Conservation (phyloP, 2,113 vertebrate genomes). For the Salvator merianae region DNA sequence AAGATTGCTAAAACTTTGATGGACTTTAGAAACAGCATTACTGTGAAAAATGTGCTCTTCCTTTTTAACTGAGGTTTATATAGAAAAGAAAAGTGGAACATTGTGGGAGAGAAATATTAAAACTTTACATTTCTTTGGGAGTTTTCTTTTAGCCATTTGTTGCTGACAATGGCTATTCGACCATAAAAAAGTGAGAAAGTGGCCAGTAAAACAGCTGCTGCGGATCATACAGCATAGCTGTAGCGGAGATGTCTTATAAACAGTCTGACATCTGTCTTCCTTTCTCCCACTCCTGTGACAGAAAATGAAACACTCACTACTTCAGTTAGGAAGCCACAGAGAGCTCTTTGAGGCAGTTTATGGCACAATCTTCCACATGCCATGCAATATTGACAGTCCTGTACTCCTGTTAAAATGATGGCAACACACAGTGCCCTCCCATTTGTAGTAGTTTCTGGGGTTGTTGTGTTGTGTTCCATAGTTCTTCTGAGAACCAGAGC, state of each 20-base stretch:
- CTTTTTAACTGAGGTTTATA: background rate
- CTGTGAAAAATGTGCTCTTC: background rate
- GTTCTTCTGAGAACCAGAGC: too few species aligned
- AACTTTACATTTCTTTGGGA: background rate
- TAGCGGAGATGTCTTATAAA: constrained; percentile 12
- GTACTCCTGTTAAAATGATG: background rate
- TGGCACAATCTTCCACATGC: background rate
- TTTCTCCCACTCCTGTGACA: constrained; percentile 30
- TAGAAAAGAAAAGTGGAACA: background rate
- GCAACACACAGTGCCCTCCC: background rate
- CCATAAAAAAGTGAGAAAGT: constrained; percentile 16
- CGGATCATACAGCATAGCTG: constrained; percentile 24
- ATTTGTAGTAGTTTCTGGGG: too few species aligned
- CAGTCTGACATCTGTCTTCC: constrained; percentile 6
- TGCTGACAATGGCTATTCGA: background rate
- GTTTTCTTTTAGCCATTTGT: background rate
- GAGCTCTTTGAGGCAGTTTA: background rate
- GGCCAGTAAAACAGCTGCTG: constrained; percentile 56
- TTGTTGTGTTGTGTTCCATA: too few species aligned
- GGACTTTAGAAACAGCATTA: background rate
- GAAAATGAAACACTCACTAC: constrained; percentile 30
- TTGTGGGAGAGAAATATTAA: background rate
- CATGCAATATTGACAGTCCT: too few species aligned
- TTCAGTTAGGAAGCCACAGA: constrained; percentile 1
- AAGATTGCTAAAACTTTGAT: background rate